Percentiles rank a stretch among this genome's conserved stretches.
Conservation (phyloP, 2,888 invertebrate species). For the Scelioninae gen. 1 region DNA sequence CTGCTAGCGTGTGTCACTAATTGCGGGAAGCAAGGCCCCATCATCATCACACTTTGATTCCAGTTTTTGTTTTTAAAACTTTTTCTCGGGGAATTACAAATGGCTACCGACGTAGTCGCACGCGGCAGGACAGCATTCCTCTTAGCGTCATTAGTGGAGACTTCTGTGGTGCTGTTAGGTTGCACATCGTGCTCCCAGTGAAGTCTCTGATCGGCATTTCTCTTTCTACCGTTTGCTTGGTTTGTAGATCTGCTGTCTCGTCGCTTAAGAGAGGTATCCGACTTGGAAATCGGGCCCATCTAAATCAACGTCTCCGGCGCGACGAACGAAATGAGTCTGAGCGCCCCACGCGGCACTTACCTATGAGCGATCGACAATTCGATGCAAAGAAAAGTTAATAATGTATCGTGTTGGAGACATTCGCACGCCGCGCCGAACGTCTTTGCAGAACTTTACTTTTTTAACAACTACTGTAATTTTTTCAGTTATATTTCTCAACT, state of each 20-base stretch:
- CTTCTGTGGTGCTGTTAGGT: constrained; percentile 77
- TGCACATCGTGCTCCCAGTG: constrained; percentile 61
- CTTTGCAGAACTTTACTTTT: too few relatives aligned
- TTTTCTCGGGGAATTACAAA: constrained; percentile 81
- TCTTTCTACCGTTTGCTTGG: constrained; percentile 64
- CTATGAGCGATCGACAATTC: constrained; percentile 69
- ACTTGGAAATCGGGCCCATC: constrained; percentile 79
- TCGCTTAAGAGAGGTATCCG: constrained; percentile 77
- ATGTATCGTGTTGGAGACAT: too few relatives aligned
- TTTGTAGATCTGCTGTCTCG: constrained; percentile 60
- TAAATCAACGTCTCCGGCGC: constrained; percentile 79
- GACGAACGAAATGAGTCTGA: constrained; percentile 72
- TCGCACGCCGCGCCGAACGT: too few relatives aligned
- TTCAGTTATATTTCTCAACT: too few relatives aligned
- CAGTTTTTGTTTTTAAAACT: constrained; percentile 72
- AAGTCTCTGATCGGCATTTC: constrained; percentile 70
- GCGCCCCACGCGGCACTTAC: constrained; percentile 68
- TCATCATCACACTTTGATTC: constrained; percentile 83
- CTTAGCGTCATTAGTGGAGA: constrained; percentile 83
- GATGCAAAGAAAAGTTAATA: constrained; percentile 63
- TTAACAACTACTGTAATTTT: too few relatives aligned
- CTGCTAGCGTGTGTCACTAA: constrained; percentile 78
- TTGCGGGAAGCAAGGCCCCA: constrained; percentile 76
- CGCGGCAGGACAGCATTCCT: constrained; percentile 82
- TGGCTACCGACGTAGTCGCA: constrained; percentile 80